Conservation (phyloP, 2,113 vertebrate genomes). For the Gymnorhina tibicen region DNA sequence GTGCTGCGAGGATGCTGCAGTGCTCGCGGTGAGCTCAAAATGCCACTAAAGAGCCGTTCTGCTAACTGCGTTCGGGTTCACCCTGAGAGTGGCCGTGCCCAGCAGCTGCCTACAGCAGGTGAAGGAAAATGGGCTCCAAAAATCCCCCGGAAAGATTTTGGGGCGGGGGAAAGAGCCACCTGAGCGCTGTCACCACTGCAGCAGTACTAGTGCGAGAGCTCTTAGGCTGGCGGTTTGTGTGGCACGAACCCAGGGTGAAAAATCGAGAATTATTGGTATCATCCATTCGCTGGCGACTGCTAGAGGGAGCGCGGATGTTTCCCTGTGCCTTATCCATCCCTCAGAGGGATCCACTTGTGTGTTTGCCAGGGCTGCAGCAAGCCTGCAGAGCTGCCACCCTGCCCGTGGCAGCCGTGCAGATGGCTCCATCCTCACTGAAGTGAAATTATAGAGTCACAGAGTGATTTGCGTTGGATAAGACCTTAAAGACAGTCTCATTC, state of each 20-base stretch:
- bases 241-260: neutral
- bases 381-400: neutral
- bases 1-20: neutral
- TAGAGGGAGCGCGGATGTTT: constrained; percentile 42
- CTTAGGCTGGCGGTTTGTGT: neutral
- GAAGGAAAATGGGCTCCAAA: neutral
- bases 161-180: neutral
- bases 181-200: neutral
- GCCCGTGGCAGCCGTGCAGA: neutral
- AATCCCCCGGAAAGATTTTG: neutral
- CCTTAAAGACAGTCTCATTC: neutral
- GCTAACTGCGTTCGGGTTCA: neutral
- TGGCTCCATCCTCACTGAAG: neutral
- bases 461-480: neutral
- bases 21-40: neutral
- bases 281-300: neutral
- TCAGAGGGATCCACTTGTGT: neutral
- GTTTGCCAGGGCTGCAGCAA: neutral
- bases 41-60: neutral
- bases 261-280: neutral
- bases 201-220: neutral
- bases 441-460: neutral
- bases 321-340: neutral
- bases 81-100: neutral
- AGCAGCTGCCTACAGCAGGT: neutral